Evolutionary conservation across 2,113 vertebrate genomes (phyloP).

Genomic region (Tetrao urogallus): DNA sequence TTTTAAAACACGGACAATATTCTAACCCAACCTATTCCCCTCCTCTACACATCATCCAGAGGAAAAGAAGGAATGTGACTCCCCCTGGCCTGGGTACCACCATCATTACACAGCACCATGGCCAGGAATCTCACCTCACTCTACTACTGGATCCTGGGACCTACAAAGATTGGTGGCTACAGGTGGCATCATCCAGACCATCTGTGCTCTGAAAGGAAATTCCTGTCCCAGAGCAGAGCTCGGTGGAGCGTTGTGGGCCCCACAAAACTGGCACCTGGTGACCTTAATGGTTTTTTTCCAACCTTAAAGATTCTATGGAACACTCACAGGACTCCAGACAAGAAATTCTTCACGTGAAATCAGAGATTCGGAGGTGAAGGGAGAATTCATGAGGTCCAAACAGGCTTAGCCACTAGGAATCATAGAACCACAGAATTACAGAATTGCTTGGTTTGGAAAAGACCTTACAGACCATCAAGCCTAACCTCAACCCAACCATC

Average conservation of each 20-base stretch:
- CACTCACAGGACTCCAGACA: neutral
- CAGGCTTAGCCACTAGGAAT: neutral
- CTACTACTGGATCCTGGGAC: neutral
- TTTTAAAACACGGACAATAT: neutral
- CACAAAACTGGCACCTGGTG: neutral
- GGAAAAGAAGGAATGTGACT: neutral
- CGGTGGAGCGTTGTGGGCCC: neutral
- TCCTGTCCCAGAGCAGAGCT: neutral
- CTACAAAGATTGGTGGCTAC: neutral
- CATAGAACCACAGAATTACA: too few relatives aligned
- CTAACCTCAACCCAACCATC: too few relatives aligned
- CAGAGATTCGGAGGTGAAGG: fast-evolving
- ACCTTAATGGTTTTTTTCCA: too few relatives aligned
- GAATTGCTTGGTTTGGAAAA: too few relatives aligned
- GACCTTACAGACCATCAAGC: too few relatives aligned
- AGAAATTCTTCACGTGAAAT: neutral
- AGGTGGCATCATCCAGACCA: neutral
- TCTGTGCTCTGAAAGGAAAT: neutral
- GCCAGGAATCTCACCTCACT: neutral
- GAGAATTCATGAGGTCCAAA: neutral
- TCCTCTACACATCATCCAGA: neutral
- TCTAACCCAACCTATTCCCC: neutral
- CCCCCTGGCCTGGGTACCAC: neutral
- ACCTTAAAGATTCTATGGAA: too few relatives aligned
- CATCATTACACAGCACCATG: neutral